Percentiles rank a stretch among this genome's conserved stretches.
phyloP scores from a whole-genome alignment of 1,140 invertebrate species.

The Drosophila kurseongensis region DNA sequence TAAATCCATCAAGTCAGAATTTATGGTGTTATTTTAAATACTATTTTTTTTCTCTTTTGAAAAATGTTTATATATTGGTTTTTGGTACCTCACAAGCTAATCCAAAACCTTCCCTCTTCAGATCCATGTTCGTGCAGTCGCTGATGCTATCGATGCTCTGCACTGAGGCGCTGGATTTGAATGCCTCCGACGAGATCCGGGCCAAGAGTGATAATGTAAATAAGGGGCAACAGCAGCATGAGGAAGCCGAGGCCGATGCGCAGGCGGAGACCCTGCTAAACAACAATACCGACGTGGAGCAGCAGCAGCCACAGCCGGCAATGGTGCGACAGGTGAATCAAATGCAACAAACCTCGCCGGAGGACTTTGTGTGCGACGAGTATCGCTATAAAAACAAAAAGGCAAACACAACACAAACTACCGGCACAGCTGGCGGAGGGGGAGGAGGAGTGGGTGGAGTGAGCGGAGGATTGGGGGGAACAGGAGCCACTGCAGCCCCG shows the following conservation, averaged over 20 bases:
- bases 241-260: conserved; percentile 65
- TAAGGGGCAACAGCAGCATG: conserved; percentile 70
- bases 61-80: no score
- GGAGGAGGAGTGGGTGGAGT: conserved; percentile 12
- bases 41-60: no score
- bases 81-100: not conserved
- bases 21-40: no score
- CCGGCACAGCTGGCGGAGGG: conserved; percentile 37
- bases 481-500: conserved; percentile 48
- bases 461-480: conserved; percentile 16
- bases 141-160: conserved; percentile 76
- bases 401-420: conserved; percentile 73
- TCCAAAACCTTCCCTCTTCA: conserved; percentile 9
- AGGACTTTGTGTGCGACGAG: conserved; percentile 81
- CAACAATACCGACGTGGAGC: conserved; percentile 76
- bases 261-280: conserved; percentile 76
- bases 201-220: conserved; percentile 84
- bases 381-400: conserved; percentile 79
- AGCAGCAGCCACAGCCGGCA: conserved; percentile 49
- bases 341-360: conserved; percentile 83
- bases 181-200: conserved; percentile 49
- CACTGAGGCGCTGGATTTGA: conserved; percentile 62
- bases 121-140: conserved; percentile 82
- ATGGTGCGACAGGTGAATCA: conserved; percentile 80
- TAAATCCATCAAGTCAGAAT: no score